Evolutionary conservation across 1,140 invertebrate genomes (phyloP), one percentile per base, ranked within the genome.

Genomic region (Drosophila parvula): DNA sequence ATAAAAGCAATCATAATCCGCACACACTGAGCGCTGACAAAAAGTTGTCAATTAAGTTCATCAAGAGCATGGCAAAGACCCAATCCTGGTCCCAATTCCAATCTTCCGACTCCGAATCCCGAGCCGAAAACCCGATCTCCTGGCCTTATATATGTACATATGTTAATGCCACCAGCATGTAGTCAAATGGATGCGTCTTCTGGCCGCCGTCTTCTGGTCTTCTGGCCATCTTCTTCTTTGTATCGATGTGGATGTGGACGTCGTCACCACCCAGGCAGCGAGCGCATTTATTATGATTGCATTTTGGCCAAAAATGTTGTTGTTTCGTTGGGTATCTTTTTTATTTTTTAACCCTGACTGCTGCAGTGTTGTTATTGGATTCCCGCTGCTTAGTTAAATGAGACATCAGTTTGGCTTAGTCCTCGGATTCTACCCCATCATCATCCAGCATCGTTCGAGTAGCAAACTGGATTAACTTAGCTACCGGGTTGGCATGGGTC

Each of bases 1-100:
- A 89, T 88, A 88, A 88, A 88, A 74, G 76, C 83, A 88, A 88
- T 88, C 83, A 88, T 88, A 88, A 88, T 88, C 77, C 83, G 73
- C 84, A 83, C 79, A 86, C 75, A 71, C 67, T 59, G 69, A 88
- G 68, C 81, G 71, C 84, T 88, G 83, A 88, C 83, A 88, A 88
- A 88, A 88, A 88, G 76, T 88, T 88, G 83, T 88, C 83, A 88
- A 88, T 88, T 88, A 88, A 74, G 83, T 83, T 77, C 71, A 88
- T 88, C 83, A 83, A 77, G 64, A 73, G 63, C 71, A 80, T 75
- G 75, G 75, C 56, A 63, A 48, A 32, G 40, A 43, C 40, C 48
- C 48, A 38, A 38, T 40, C 56, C 22, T 32, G 30, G 28, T 27
- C 30, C 50, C 18, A 36, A 22, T n/a, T 30, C 44, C 56, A 36